Base-by-base conservation (phyloP, 2,888 invertebrate genomes). In the Agrochola macilenta region DNA sequence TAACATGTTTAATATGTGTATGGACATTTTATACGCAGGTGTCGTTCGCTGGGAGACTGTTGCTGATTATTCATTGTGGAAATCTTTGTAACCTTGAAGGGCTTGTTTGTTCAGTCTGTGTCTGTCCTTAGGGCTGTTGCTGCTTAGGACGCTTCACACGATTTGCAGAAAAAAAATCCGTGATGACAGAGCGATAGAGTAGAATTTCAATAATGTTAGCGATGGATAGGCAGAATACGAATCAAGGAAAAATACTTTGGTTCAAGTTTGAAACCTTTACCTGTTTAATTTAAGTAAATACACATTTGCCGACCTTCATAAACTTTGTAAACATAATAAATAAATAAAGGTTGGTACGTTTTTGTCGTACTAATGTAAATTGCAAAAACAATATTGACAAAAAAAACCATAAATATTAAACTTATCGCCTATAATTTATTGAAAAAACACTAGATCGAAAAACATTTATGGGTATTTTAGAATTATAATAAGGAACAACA, bases 161-260 rank as follows among this genome's bases (percentile, higher is more conserved):
- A 64, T 52, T 30, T 61, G 17, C 71, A 69, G 46, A 20, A 82
- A 79, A 82, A 72, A 54, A 30, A 69, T 26, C 71, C 65, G 30
- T 74, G 73, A 76, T 57, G 8, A 14, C n/a, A 63, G 52, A 74
- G 52, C 12, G 35, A 75, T 85, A 85, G 70, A 63, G 80, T 70
- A 70, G 74, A 84, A 77, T 85, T 77, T 75, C 26, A 85, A 85
- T 77, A 63, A 49, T 57, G 20, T 66, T 57, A 14, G 49, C 7
- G n/a, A 60, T 58, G 35, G 35, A 64, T 81, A 74, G 69, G 43
- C 12, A 35, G 69, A 63, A 68, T 60, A 79, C 26, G 46, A 69
- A 68, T 85, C 73, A 52, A 83, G 85, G 75, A 80, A 87, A 85
- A 85, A 81, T 70, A 73, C 54, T 71, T 61, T 70, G 70, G 61